phyloP scores from a whole-genome alignment of 2,888 invertebrate species.

The Tachystola acroxantha region DNA sequence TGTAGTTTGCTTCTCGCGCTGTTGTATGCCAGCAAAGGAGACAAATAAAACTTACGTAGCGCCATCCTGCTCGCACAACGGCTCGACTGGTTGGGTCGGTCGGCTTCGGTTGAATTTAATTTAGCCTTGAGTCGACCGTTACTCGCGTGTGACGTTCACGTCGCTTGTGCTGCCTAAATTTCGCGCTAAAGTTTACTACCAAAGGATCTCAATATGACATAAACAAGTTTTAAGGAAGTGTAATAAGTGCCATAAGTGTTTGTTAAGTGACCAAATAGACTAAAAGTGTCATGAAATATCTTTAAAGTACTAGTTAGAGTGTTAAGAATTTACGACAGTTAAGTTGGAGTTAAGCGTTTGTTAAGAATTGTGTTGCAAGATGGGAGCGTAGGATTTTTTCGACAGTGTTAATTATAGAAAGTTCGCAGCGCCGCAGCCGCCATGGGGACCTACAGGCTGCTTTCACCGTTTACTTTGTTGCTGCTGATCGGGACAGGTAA shows the following conservation, averaged over 20 bases:
- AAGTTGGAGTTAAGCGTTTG: slow-evolving; percentile 50
- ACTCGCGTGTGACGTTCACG: slow-evolving; percentile 45
- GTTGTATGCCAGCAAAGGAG: slow-evolving; percentile 22
- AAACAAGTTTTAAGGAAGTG: slow-evolving; percentile 32
- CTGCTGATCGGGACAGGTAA: slow-evolving; percentile 73
- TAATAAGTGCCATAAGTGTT: slow-evolving; percentile 30
- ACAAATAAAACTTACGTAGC: slow-evolving; percentile 8
- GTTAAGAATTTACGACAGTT: slow-evolving; percentile 39
- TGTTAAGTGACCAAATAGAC: slow-evolving; percentile 21
- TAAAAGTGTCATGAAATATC: slow-evolving; percentile 25
- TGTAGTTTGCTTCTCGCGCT: slow-evolving; percentile 23
- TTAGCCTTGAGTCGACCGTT: slow-evolving; percentile 64
- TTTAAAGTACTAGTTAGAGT: slow-evolving; percentile 16
- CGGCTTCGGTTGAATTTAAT: slow-evolving; percentile 39
- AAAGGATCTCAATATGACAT: slow-evolving; percentile 48
- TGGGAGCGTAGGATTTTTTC: slow-evolving; percentile 60
- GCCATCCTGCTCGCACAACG: slow-evolving; percentile 34
- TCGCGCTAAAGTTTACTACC: slow-evolving; percentile 57
- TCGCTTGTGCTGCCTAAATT: slow-evolving; percentile 32
- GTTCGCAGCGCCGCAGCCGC: slow-evolving; percentile 41
- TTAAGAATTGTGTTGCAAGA: slow-evolving; percentile 45
- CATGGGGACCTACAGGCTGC: slow-evolving; percentile 62
- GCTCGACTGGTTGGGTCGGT: slow-evolving; percentile 30
- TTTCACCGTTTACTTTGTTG: slow-evolving; percentile 68
- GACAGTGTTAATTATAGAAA: slow-evolving; percentile 51